Percentiles rank a stretch among this genome's conserved stretches.
Conservation (phyloP, 2,797 vertebrate genomes). For the Poecile montanus region DNA sequence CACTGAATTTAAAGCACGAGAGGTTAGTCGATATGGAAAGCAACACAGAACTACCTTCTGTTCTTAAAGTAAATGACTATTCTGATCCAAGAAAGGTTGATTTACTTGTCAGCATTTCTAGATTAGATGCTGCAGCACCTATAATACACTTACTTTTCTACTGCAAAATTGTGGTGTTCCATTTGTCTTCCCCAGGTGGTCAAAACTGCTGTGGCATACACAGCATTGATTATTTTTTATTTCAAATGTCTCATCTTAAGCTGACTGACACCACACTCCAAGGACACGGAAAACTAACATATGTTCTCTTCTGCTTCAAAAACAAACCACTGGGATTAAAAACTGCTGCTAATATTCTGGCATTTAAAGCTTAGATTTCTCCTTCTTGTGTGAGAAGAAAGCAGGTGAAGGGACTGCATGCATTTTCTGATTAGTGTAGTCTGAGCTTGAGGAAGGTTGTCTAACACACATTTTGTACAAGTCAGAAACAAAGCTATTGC, state of each 20-base stretch:
- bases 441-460: neutral
- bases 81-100: constrained; percentile 13
- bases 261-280: neutral
- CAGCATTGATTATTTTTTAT: neutral
- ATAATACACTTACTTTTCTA: neutral
- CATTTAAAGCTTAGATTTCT: neutral
- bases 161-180: constrained; percentile 16
- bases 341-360: neutral
- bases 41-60: neutral
- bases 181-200: constrained; percentile 46
- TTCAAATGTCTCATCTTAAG: constrained; percentile 28
- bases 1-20: neutral
- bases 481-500: constrained; percentile 19
- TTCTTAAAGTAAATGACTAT: constrained; percentile 1
- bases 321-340: neutral
- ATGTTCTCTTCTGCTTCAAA: neutral
- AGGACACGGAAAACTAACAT: neutral
- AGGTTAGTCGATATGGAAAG: neutral
- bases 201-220: neutral
- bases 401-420: neutral
- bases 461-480: constrained; percentile 30
- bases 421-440: neutral
- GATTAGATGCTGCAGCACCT: neutral
- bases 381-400: neutral
- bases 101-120: constrained; percentile 39